Evolutionary conservation across 92 coral and sea anemone genomes (phyloP).

Genomic region (Epizoanthus illoricatus): DNA sequence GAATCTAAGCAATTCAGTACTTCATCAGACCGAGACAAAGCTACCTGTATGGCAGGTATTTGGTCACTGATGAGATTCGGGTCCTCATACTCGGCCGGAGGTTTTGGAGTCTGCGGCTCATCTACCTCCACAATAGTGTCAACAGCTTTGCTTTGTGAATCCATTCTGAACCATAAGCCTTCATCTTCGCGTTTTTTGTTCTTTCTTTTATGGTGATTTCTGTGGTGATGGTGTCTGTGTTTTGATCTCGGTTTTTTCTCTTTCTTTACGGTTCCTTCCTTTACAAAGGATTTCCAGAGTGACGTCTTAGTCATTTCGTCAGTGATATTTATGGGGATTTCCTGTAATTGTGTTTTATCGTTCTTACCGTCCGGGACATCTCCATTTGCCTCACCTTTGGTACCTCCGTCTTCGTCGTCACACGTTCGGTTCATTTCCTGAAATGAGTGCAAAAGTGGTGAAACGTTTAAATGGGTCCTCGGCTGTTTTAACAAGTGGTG

Average conservation of each 20-base stretch:
- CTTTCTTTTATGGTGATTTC: constrained; percentile 48
- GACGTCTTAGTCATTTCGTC: constrained; percentile 91
- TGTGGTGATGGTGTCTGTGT: constrained; percentile 61
- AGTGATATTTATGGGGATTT: constrained; percentile 79
- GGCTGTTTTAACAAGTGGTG: too few relatives aligned
- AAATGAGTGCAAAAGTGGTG: not conserved
- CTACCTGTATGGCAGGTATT: constrained; percentile 37
- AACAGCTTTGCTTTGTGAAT: constrained; percentile 37
- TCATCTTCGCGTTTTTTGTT: constrained; percentile 48
- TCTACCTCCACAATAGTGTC: constrained; percentile 29
- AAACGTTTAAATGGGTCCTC: too few relatives aligned
- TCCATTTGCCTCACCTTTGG: constrained; percentile 45
- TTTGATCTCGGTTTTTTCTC: constrained; percentile 54
- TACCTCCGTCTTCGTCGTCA: constrained; percentile 11
- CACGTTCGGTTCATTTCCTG: constrained; percentile 30
- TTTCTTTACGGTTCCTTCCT: constrained; percentile 50
- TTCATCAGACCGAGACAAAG: constrained; percentile 20
- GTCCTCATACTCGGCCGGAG: not conserved
- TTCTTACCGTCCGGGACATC: constrained; percentile 51
- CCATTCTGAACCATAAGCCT: constrained; percentile 74
- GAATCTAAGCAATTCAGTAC: constrained; percentile 17
- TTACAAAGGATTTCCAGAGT: constrained; percentile 88
- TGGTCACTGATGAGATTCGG: constrained; percentile 40
- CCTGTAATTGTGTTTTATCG: constrained; percentile 52
- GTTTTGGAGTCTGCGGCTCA: constrained; percentile 38